Percentiles rank a stretch among this genome's conserved stretches.
These are phyloP conservation scores for Patiria miniata DNA, from an alignment of 35 echinoderm and acorn worm genomes.

Conservation along the genomic window DNA sequence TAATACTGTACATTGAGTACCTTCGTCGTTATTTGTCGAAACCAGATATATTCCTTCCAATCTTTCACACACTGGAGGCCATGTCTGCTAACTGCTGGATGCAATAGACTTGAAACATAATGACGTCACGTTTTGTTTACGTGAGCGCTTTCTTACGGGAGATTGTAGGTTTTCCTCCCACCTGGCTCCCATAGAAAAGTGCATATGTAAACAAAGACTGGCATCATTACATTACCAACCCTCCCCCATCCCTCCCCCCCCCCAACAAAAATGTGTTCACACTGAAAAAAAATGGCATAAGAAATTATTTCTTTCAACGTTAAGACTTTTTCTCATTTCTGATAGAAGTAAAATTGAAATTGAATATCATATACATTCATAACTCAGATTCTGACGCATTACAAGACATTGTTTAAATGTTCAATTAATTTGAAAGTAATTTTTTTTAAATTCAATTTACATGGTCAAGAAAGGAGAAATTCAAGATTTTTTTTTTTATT, in stretches of 20 bases:
- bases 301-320: neutral
- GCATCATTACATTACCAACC: neutral
- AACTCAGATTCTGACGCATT: neutral
- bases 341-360: neutral
- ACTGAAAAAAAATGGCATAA: neutral
- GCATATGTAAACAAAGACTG: neutral
- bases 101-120: too few relatives aligned
- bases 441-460: neutral
- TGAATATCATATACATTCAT: too few relatives aligned
- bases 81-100: constrained; percentile 4
- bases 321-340: neutral
- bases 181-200: too few relatives aligned
- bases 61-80: neutral
- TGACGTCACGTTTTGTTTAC: too few relatives aligned
- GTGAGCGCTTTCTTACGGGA: too few relatives aligned
- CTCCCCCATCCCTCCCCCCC: neutral
- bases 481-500: neutral
- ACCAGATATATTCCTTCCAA: neutral
- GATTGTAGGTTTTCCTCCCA: too few relatives aligned
- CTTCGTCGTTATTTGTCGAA: constrained; percentile 1
- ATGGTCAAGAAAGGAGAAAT: neutral
- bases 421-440: neutral
- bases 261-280: neutral
- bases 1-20: constrained; percentile 14
- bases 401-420: neutral